Base-by-base conservation (phyloP, 2,888 invertebrate genomes). In the Pterostichus niger region DNA sequence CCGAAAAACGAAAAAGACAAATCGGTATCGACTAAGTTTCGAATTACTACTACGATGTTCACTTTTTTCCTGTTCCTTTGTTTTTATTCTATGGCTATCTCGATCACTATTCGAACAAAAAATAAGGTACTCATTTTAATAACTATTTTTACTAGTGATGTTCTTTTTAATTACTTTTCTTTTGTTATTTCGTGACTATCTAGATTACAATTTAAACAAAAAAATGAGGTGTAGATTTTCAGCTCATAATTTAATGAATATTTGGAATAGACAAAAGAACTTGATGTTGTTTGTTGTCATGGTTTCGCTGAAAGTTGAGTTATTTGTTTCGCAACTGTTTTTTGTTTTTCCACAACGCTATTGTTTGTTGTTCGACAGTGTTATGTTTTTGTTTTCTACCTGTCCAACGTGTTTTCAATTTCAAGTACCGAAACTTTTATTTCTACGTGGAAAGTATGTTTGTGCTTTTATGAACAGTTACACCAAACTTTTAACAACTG, bases 391-490 rank as follows among this genome's bases (percentile, higher is more conserved):
- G 52, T 75, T 75, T 75, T 75, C 49, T 75, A 75, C 75, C 75
- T 75, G 52, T 75, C 52, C 54, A n/a, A 75, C 75, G 52, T 75
- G 75, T 75, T 75, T 75, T 75, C 75, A 75, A 75, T 75, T 75
- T 52, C 75, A 75, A 75, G 75, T 75, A 17, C 68, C 15, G 68
- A 17, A 71, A 44, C 68, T 44, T 44, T 68, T 68, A 68, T 68
- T 68, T 59, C 35, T 40, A 13, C 13, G 40, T 15, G 64, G 11
- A 44, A 71, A 71, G 68, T 71, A 71, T 71, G 44, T 71, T 71
- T 71, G 40, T 17, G 68, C 44, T 71, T 40, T 44, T 71, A 71
- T 10, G 44, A 71, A 71, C 68, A 71, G 10, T 17, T 71, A n/a
- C 35, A 13, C 31, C 13, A 64, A 64, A 64, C 24, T 13, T 64